Evolutionary conservation across 1,140 invertebrate species (phyloP).

Genomic region (Euglossa dilemma): DNA sequence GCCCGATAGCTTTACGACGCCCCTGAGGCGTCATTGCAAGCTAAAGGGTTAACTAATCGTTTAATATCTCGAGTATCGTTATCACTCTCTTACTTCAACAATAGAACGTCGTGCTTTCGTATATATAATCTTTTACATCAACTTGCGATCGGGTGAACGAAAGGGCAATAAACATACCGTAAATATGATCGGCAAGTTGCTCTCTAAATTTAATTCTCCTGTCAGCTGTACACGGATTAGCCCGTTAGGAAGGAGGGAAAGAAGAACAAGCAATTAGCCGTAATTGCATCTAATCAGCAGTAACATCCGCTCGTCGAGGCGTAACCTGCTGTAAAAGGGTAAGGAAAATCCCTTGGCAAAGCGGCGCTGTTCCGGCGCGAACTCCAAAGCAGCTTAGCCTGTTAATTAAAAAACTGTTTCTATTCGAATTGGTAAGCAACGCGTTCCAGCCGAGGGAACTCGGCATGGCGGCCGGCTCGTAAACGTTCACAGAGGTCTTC

Average conservation of each 20-base stretch:
- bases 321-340: neutral
- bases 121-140: too few relatives aligned
- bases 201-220: neutral
- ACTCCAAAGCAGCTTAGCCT: slow-evolving; percentile 18
- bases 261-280: slow-evolving; percentile 9
- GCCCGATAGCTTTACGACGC: too few relatives aligned
- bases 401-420: slow-evolving; percentile 53
- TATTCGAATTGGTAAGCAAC: slow-evolving; percentile 42
- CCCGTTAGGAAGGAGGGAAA: too few relatives aligned
- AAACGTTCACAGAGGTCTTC: slow-evolving; percentile 48
- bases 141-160: too few relatives aligned
- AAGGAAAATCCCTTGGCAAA: neutral
- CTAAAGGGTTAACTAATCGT: too few relatives aligned
- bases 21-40: too few relatives aligned
- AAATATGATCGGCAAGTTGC: neutral
- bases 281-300: slow-evolving; percentile 36
- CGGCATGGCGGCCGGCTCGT: slow-evolving; percentile 13
- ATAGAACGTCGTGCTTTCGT: too few relatives aligned
- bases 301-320: slow-evolving; percentile 14
- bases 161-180: too few relatives aligned
- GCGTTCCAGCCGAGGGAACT: slow-evolving; percentile 26
- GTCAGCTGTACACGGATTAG: neutral
- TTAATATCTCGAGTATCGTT: too few relatives aligned
- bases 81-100: too few relatives aligned
- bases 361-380: neutral